Evolutionary conservation across 2,113 vertebrate genomes (phyloP).

Genomic region (Pluvianellus socialis): DNA sequence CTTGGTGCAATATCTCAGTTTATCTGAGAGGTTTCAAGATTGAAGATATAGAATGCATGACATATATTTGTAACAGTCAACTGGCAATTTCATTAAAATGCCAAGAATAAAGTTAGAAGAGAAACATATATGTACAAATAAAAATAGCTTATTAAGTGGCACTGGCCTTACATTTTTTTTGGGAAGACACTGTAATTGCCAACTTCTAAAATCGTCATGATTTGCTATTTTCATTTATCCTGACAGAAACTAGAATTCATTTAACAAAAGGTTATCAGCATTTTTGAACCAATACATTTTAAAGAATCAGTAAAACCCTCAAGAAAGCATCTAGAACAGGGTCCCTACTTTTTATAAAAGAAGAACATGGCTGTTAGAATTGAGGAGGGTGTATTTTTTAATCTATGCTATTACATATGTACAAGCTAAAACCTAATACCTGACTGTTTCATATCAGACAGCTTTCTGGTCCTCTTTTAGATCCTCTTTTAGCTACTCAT

Average conservation of each 20-base stretch:
- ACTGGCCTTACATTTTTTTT: rapidly evolving
- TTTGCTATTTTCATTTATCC: not conserved
- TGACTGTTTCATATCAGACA: not conserved
- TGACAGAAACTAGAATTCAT: not conserved
- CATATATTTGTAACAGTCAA: not conserved
- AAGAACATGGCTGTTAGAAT: not conserved
- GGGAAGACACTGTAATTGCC: not conserved
- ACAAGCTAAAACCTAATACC: not conserved
- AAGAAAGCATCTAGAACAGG: not conserved
- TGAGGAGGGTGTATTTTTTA: not conserved
- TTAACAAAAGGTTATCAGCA: not conserved
- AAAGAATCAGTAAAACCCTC: not conserved
- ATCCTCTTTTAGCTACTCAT: not conserved
- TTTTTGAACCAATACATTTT: not conserved
- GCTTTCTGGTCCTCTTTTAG: not conserved
- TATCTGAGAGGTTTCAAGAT: not conserved
- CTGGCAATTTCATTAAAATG: not conserved
- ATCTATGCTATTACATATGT: not conserved
- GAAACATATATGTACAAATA: not conserved
- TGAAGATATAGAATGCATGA: not conserved
- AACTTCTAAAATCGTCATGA: not conserved
- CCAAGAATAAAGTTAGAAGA: not conserved
- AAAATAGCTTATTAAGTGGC: not conserved
- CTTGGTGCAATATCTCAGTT: not conserved
- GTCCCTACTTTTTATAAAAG: not conserved